These are phyloP conservation scores for Volucella zonaria DNA, from an alignment of 2,888 invertebrate species.

Conservation along the genomic window DNA sequence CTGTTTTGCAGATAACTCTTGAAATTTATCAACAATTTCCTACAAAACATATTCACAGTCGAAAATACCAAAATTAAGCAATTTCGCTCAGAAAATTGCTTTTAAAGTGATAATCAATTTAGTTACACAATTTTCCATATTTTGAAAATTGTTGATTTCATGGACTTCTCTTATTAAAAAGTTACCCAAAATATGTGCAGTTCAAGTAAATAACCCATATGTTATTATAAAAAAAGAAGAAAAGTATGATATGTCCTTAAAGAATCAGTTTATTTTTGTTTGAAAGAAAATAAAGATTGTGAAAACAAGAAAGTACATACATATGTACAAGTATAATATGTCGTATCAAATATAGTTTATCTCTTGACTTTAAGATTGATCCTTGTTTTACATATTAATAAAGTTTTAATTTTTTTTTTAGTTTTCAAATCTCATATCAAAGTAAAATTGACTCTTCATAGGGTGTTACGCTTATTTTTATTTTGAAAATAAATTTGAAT, in stretches of 20 bases:
- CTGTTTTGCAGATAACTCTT: conserved; percentile 64
- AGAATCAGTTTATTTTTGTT: conserved; percentile 70
- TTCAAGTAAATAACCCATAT: conserved; percentile 64
- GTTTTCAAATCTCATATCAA: conserved; percentile 73
- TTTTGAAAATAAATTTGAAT: conserved; percentile 63
- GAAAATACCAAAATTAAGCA: conserved; percentile 71
- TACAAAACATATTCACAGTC: conserved; percentile 70
- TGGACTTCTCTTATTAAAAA: conserved; percentile 53
- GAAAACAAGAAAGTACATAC: conserved; percentile 61
- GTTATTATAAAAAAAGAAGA: conserved; percentile 55
- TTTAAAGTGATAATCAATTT: conserved; percentile 64
- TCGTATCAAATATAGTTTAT: conserved; percentile 74
- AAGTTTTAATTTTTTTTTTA: conserved; percentile 68
- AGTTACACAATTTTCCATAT: conserved; percentile 57
- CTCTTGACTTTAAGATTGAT: conserved; percentile 73
- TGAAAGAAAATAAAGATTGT: conserved; percentile 57
- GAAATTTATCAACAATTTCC: conserved; percentile 47
- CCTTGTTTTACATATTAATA: conserved; percentile 73
- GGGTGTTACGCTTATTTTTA: conserved; percentile 70
- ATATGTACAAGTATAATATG: conserved; percentile 72
- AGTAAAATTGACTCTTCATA: conserved; percentile 76
- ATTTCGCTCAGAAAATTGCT: conserved; percentile 60
- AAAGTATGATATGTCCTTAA: conserved; percentile 73
- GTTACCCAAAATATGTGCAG: conserved; percentile 65
- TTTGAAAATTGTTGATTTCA: conserved; percentile 58